phyloP scores from a whole-genome alignment of 92 coral and sea anemone genomes.

The Palythoa heliodiscus region DNA sequence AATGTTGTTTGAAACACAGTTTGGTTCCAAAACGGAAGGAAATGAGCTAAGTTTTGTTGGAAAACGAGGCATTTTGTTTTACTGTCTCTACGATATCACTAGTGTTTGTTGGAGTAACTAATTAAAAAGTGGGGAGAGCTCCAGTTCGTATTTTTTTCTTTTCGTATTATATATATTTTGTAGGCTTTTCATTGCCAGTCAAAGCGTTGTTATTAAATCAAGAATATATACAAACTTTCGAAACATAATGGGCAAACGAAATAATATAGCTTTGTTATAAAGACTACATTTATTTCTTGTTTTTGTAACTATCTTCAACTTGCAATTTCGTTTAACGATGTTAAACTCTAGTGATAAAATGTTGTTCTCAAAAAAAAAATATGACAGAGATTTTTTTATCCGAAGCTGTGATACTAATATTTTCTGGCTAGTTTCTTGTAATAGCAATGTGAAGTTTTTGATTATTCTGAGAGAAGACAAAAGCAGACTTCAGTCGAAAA shows the following conservation, averaged over 20 bases:
- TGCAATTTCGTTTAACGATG: background rate
- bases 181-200: background rate
- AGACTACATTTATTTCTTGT: slow-evolving; percentile 5
- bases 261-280: background rate
- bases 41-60: slow-evolving; percentile 32
- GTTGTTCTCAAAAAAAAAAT: background rate
- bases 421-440: background rate
- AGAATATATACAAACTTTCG: slow-evolving; percentile 1
- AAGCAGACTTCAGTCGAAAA: background rate
- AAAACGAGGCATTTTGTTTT: slow-evolving; percentile 31
- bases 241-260: background rate
- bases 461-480: background rate
- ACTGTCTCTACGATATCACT: background rate
- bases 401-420: slow-evolving; percentile 1
- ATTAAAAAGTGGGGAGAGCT: background rate
- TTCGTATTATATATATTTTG: background rate
- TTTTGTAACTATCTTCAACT: background rate
- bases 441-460: background rate
- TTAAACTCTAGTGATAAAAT: background rate
- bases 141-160: background rate
- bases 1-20: slow-evolving; percentile 33
- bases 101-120: background rate
- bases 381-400: background rate
- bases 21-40: slow-evolving; percentile 49
- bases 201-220: background rate